These are phyloP conservation scores for Oedothorax gibbosus DNA, from an alignment of 1,140 invertebrate species.

Conservation along the genomic window DNA sequence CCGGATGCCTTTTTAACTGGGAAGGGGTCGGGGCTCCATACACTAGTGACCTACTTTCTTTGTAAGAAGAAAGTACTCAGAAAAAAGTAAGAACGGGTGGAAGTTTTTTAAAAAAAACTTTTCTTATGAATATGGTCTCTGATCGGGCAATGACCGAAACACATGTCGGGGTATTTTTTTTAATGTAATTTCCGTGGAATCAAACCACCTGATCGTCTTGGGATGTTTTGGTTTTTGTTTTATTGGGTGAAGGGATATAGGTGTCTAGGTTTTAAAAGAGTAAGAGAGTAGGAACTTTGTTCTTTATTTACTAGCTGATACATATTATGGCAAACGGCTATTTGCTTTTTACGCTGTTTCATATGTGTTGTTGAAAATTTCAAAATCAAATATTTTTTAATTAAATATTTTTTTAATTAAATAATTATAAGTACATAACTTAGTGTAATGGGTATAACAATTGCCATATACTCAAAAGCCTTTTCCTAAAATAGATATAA, in stretches of 20 bases:
- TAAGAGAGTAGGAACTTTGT: too few species aligned
- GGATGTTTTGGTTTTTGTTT: conserved; percentile 6
- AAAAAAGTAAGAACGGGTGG: conserved; percentile 43
- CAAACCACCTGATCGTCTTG: not conserved
- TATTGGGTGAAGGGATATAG: not conserved
- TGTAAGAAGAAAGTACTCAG: not conserved
- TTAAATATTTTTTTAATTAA: too few species aligned
- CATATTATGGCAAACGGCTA: too few species aligned
- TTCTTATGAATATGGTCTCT: conserved; percentile 24
- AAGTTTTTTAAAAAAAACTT: not conserved
- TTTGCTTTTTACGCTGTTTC: too few species aligned
- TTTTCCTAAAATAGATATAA: too few species aligned
- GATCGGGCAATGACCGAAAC: conserved; percentile 42
- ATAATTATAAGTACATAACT: too few species aligned
- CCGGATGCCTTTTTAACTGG: conserved; percentile 32
- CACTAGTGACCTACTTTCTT: conserved; percentile 53
- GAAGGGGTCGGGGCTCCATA: conserved; percentile 31
- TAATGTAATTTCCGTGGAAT: too few species aligned
- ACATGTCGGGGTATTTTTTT: not conserved
- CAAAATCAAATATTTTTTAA: too few species aligned
- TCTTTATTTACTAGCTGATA: too few species aligned
- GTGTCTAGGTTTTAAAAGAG: not conserved
- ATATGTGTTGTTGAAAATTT: too few species aligned
- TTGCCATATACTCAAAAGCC: too few species aligned
- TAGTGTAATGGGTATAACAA: too few species aligned